Conservation (phyloP, 1,140 invertebrate species). For the Nasonia giraulti region DNA sequence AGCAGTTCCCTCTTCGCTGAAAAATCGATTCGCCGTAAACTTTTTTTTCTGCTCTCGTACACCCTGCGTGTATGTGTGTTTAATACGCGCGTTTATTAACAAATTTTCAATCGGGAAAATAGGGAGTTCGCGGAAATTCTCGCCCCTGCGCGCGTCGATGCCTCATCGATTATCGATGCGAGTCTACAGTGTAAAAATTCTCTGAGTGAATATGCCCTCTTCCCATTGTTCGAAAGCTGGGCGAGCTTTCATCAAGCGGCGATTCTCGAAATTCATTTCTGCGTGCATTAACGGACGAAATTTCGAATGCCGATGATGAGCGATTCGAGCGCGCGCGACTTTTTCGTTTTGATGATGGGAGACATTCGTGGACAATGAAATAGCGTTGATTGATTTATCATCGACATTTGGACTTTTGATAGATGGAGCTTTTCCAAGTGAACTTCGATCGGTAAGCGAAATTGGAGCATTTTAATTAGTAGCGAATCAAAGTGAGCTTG, state of each 20-base stretch:
- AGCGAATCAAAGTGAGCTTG: not conserved
- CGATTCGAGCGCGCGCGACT: no score
- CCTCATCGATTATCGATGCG: slow-evolving; percentile 29
- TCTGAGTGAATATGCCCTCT: not conserved
- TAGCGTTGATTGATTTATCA: not conserved
- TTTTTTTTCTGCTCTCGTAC: not conserved
- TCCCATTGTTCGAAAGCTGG: slow-evolving; percentile 1
- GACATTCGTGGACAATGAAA: not conserved
- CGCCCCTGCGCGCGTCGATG: not conserved
- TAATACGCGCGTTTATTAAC: not conserved
- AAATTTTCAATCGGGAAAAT: slow-evolving; percentile 25
- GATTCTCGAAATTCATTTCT: slow-evolving; percentile 21
- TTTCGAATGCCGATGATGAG: no score
- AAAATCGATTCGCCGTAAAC: not conserved
- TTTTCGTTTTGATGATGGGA: not conserved
- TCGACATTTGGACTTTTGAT: not conserved
- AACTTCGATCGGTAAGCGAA: no score
- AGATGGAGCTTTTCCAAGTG: not conserved
- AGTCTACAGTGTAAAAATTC: not conserved
- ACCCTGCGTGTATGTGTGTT: not conserved
- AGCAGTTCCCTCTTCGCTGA: not conserved
- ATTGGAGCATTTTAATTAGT: not conserved
- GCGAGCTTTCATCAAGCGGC: not conserved
- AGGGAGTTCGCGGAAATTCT: not conserved
- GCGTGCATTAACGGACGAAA: no score